Conservation (phyloP, 2,797 vertebrate genomes). For the Melanotaenia maccullochi region DNA sequence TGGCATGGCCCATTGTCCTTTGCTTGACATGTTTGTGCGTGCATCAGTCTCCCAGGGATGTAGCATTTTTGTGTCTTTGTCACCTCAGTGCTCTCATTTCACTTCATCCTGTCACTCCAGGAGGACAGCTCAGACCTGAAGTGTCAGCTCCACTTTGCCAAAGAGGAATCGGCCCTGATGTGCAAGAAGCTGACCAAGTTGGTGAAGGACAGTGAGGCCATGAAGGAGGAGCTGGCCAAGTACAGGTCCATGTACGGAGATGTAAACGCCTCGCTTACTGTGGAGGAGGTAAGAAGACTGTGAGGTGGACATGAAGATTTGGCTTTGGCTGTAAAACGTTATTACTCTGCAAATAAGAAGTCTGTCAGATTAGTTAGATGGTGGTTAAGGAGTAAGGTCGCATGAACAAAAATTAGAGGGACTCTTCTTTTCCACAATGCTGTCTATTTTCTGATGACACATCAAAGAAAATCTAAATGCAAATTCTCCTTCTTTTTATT, state of each 20-base stretch:
- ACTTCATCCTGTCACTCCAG: slow-evolving; percentile 66
- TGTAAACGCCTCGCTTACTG: slow-evolving; percentile 90
- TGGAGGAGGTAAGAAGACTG: slow-evolving; percentile 85
- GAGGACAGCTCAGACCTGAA: slow-evolving; percentile 97
- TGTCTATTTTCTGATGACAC: neutral
- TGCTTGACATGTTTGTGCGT: neutral
- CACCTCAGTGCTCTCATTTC: slow-evolving; percentile 21
- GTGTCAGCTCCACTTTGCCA: slow-evolving; percentile 98
- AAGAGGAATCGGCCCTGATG: slow-evolving; percentile 97
- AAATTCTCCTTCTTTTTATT: neutral
- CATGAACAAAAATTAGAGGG: neutral
- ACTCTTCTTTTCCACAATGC: neutral
- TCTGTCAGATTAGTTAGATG: neutral
- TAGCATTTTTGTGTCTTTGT: slow-evolving; percentile 21
- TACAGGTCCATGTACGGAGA: slow-evolving; percentile 93
- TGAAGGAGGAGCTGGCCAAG: slow-evolving; percentile 95
- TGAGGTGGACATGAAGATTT: neutral
- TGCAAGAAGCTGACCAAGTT: slow-evolving; percentile 98
- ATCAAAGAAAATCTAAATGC: neutral
- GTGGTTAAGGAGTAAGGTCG: slow-evolving; percentile 9
- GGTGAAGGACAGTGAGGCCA: slow-evolving; percentile 94
- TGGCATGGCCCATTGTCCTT: neutral
- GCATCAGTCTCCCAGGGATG: slow-evolving; percentile 6
- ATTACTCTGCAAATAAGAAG: neutral
- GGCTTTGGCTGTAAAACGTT: neutral